Evolutionary conservation across 2,888 invertebrate genomes (phyloP).

Genomic region (Netelia virgata): DNA sequence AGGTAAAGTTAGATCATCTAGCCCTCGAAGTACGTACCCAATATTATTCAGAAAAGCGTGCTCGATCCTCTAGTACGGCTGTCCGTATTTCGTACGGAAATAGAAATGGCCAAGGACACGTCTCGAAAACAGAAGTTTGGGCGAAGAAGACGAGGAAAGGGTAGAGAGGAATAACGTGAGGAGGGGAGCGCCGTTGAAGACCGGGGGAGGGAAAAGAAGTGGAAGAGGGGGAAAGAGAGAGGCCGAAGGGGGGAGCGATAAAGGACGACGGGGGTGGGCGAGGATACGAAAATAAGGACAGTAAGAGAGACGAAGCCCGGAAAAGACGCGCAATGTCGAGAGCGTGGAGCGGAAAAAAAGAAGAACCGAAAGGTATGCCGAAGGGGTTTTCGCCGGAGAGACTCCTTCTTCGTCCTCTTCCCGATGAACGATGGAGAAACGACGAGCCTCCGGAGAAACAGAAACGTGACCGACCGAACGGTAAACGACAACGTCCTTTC

Average conservation of each 20-base stretch:
- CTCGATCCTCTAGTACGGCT: constrained; percentile 33
- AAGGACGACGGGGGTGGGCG: constrained; percentile 33
- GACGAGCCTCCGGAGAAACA: constrained; percentile 62
- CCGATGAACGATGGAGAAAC: constrained; percentile 48
- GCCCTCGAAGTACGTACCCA: constrained; percentile 60
- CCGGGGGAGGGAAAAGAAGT: constrained; percentile 2
- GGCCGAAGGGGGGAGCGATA: constrained; percentile 19
- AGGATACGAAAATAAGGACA: constrained; percentile 69
- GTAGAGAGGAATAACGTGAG: constrained; percentile 27
- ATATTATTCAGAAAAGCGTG: constrained; percentile 68
- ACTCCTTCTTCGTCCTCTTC: constrained; percentile 16
- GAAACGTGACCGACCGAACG: constrained; percentile 73
- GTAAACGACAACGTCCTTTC: constrained; percentile 73
- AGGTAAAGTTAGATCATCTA: constrained; percentile 27
- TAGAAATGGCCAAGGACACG: constrained; percentile 48
- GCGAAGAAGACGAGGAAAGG: constrained; percentile 8
- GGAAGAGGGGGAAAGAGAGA: constrained; percentile 44
- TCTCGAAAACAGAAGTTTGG: constrained; percentile 11
- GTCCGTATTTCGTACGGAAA: constrained; percentile 39
- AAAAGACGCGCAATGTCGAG: constrained; percentile 15
- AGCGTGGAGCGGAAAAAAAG: constrained; percentile 10
- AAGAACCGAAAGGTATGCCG: not conserved
- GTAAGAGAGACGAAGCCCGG: constrained; percentile 26
- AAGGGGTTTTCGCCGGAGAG: constrained; percentile 44
- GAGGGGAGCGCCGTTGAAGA: not conserved